Evolutionary conservation across 2,113 vertebrate species (phyloP).

Genomic region (Ploceus nigricollis): DNA sequence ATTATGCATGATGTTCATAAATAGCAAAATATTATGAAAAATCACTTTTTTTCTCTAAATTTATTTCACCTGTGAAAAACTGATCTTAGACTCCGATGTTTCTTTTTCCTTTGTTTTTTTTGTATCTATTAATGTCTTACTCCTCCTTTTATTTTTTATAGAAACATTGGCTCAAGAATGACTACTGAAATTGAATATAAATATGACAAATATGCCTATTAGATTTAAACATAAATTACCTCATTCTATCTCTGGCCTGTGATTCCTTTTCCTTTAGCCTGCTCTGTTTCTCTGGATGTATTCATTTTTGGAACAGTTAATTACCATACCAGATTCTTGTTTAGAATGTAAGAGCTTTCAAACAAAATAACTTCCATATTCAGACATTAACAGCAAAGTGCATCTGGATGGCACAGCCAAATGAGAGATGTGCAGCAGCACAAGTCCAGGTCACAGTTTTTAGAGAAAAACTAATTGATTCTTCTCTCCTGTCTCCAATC

Average conservation of each 20-base stretch:
- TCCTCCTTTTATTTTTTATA: not conserved
- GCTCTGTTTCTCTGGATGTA: not conserved
- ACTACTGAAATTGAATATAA: not conserved
- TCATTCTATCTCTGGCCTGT: not conserved
- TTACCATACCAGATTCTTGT: slow-evolving; percentile 20
- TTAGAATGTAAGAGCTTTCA: not conserved
- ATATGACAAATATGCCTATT: not conserved
- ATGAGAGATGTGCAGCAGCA: not conserved
- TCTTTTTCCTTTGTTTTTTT: not conserved
- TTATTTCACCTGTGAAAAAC: not conserved
- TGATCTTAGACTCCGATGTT: not conserved
- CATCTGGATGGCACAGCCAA: not conserved
- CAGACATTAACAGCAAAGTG: not conserved
- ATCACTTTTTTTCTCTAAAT: not conserved
- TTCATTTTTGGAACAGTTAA: not conserved
- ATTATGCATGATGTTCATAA: not conserved
- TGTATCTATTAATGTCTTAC: not conserved
- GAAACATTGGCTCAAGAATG: not conserved
- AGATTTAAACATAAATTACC: not conserved
- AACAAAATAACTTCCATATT: not conserved
- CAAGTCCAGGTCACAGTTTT: not conserved
- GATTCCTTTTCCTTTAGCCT: not conserved
- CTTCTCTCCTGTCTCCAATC: not conserved
- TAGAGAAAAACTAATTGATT: not conserved
- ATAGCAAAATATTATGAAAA: not conserved